Base-by-base conservation (phyloP, 1,140 invertebrate genomes). In the Drosophila auraria region DNA sequence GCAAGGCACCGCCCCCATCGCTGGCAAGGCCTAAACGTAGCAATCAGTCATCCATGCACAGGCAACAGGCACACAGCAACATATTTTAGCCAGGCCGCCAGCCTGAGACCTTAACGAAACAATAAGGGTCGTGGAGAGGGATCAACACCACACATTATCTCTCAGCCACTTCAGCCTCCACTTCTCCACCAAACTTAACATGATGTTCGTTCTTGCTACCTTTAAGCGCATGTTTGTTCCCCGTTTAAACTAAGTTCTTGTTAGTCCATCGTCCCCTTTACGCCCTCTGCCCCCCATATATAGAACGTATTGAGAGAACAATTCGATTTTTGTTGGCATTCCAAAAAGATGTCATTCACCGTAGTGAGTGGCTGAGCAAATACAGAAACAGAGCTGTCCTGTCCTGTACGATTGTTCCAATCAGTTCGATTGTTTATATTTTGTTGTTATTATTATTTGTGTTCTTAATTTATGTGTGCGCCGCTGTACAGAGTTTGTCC, bases 281-380 rank as follows among this genome's bases (percentile, higher is more conserved):
- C 30, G 40, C 45, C 54, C 49, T 69, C 30, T 17, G 44, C 44
- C 58, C 59, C 17, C 36, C 27, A 5, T 6, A 40, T n/a, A 71
- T 79, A 47, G 58, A 69, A 79, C 69, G 69, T 73, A 71, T 79
- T 58, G 58, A 79, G 38, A 66, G 61, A 77, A 66, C 38, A 53
- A 77, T 77, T 79, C 56, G 63, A 78, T 87, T 75, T 80, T 87
- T 78, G 80, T 90, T 89, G 82, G 82, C 84, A 84, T 89, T 89
- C 86, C 86, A 78, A 70, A 89, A 78, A 59, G 36, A 36, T 44
- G 23, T 60, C 73, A 44, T 59, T 64, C 47, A 50, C 36, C 12
- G 45, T 23, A 51, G 69, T 49, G 64, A 60, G 62, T 49, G 64
- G 42, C 61, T 44, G 14, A 62, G 45, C 63, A 78, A 73, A 82